Evolutionary conservation across 2,113 vertebrate species (phyloP).

Genomic region (Camelus bactrianus): DNA sequence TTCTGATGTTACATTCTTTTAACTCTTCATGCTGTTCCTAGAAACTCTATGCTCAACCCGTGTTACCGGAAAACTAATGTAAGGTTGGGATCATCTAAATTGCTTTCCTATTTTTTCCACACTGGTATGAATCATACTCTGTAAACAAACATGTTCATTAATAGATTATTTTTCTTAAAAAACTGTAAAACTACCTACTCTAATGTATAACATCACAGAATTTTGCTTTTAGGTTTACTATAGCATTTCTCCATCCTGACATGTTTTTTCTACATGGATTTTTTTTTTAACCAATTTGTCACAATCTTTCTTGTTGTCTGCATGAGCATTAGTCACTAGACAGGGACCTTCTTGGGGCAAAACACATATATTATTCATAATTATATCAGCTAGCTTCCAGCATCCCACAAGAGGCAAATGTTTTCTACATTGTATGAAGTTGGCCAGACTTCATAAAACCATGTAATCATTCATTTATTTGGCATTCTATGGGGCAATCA

Average conservation of each 20-base stretch:
- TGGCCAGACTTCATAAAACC: background rate
- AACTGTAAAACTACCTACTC: background rate
- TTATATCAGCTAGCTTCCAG: background rate
- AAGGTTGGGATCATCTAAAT: background rate
- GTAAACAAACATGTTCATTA: background rate
- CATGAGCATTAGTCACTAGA: background rate
- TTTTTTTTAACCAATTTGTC: background rate
- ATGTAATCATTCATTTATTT: background rate
- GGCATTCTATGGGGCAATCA: background rate
- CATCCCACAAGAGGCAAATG: background rate
- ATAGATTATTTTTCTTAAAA: background rate
- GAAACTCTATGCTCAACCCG: background rate
- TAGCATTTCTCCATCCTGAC: background rate
- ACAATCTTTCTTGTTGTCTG: background rate
- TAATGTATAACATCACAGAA: background rate
- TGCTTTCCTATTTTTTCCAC: background rate
- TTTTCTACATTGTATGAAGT: background rate
- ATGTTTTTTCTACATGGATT: background rate
- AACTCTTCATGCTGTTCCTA: background rate
- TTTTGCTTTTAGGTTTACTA: background rate
- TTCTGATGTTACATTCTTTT: background rate
- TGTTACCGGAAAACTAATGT: background rate
- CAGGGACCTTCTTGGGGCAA: background rate
- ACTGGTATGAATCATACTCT: background rate
- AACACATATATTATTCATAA: background rate